phyloP scores from a whole-genome alignment of 2,113 vertebrate species.

The Gallinago jamesoni region DNA sequence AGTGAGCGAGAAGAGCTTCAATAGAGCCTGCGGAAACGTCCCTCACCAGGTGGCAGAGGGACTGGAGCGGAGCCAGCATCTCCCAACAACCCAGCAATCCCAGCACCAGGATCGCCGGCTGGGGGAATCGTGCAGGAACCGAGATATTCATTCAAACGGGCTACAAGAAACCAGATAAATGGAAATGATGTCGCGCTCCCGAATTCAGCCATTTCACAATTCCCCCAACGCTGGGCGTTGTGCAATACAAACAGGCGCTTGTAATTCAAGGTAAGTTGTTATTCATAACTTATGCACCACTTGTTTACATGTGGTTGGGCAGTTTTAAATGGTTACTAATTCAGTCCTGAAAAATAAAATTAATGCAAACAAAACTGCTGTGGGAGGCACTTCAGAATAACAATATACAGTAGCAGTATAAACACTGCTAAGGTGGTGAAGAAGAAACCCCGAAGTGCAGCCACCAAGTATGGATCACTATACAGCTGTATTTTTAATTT shows the following conservation, averaged over 20 bases:
- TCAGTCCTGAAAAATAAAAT: constrained; percentile 40
- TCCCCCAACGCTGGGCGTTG: neutral
- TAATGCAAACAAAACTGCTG: constrained; percentile 32
- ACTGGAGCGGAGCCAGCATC: neutral
- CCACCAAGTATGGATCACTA: neutral
- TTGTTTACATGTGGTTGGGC: constrained; percentile 37
- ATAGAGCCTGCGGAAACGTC: neutral
- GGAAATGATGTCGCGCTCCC: neutral
- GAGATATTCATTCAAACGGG: neutral
- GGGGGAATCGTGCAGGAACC: neutral
- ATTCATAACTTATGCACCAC: neutral
- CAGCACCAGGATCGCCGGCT: rapidly evolving
- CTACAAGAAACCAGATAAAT: neutral
- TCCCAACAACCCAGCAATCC: neutral
- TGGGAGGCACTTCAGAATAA: constrained; percentile 1
- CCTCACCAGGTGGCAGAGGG: neutral
- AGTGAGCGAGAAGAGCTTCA: neutral
- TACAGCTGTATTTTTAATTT: neutral
- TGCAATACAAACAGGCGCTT: neutral
- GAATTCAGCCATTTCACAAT: neutral
- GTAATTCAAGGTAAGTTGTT: constrained; percentile 18
- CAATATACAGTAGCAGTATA: neutral
- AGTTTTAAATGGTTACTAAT: constrained; percentile 50
- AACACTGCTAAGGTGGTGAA: neutral
- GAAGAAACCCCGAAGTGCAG: neutral